These are phyloP conservation scores for Pterocles orientalis DNA, from an alignment of 2,113 vertebrate genomes.

Conservation along the genomic window DNA sequence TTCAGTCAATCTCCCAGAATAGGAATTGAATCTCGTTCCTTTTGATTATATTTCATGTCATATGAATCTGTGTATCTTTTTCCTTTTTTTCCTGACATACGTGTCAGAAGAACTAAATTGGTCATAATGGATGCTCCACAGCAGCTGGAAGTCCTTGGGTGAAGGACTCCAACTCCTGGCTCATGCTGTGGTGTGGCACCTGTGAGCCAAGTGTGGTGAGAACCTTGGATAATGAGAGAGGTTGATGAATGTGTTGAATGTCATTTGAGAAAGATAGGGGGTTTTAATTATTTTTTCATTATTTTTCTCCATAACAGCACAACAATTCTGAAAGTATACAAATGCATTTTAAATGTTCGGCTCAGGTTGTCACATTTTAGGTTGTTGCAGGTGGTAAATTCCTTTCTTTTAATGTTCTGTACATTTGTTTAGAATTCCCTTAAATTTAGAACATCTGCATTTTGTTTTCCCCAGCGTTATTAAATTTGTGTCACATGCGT, in stretches of 20 bases:
- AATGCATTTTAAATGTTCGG: not conserved
- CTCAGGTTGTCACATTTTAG: not conserved
- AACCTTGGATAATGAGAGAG: not conserved
- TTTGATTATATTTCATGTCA: not conserved
- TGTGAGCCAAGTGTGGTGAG: constrained; percentile 12
- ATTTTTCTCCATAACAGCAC: not conserved
- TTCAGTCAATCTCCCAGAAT: not conserved
- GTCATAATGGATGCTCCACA: constrained; percentile 8
- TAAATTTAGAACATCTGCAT: not conserved
- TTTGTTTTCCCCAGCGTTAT: not conserved
- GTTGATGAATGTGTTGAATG: not conserved
- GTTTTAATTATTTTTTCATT: not conserved
- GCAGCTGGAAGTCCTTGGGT: constrained; percentile 54
- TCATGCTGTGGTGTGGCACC: constrained; percentile 7
- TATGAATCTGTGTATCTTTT: not conserved
- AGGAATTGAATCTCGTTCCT: not conserved
- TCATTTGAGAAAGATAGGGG: not conserved
- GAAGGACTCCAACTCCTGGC: constrained; percentile 25
- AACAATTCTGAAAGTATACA: constrained; percentile 13
- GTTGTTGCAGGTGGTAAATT: not conserved
- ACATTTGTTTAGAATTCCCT: not conserved
- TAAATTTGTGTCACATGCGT: not conserved
- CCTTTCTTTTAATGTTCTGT: not conserved
- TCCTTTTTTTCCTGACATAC: not conserved
- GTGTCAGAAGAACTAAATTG: not conserved